Base-by-base conservation (phyloP, 2,888 invertebrate genomes). In the Hydriomena furcata region DNA sequence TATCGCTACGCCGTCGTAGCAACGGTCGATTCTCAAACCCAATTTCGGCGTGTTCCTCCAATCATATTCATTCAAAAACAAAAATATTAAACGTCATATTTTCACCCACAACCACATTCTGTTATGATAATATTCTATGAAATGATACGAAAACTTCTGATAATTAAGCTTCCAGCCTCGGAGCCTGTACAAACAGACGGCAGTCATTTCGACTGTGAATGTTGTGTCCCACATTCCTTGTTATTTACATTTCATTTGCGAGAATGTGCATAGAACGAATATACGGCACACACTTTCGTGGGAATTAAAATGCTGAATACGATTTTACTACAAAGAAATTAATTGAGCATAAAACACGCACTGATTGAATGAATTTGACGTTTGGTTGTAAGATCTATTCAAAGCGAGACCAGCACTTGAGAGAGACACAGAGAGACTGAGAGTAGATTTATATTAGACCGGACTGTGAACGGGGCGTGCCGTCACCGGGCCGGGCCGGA, bases 171-270 rank as follows among this genome's bases (percentile, higher is more conserved):
- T 61, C 55, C 47, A 61, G 65, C 63, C 52, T 43, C 58, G 54
- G 58, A 58, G 63, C 60, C 60, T 65, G 58, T 61, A 55, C 56
- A 69, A 72, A 72, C 68, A 68, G 35, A 51, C 58, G 47, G 52
- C 55, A 60, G 54, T 56, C 55, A 59, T 63, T 60, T 59, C 44
- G 57, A 54, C 60, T 49, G 55, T 56, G 53, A 61, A 61, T 60
- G 63, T 58, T 58, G 49, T 65, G 73, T 63, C 62, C 73, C 60
- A 74, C 68, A 75, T 73, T 71, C 54, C 57, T 65, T 65, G 68
- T 72, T 80, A 78, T 81, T 81, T 81, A 79, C 80, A 79, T 80
- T 81, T 80, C 74, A 81, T 81, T 82, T 79, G 71, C 55, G 67
- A 62, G 66, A 74, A 75, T 73, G 74, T 65, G 69, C 68, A 63